Evolutionary conservation across 1,140 invertebrate species (phyloP).

Genomic region (Myzus persicae): DNA sequence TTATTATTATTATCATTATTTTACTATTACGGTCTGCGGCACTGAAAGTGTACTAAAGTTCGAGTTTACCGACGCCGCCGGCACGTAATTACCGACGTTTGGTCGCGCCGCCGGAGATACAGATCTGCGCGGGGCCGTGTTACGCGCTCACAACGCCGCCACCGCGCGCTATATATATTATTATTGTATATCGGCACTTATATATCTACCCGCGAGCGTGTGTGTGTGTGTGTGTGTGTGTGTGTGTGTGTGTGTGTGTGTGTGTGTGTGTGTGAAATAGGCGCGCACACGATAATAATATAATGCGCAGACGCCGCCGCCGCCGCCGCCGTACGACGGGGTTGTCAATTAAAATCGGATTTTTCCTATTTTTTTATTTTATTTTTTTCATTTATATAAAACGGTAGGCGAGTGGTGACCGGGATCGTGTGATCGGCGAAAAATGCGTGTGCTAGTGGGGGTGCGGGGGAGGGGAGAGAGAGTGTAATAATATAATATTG

Average conservation of each 20-base stretch:
- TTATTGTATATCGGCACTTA: background rate
- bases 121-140: slow-evolving; percentile 38
- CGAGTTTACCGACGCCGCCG: background rate
- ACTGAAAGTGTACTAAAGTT: slow-evolving; percentile 26
- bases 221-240: background rate
- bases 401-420: background rate
- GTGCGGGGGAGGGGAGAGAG: background rate
- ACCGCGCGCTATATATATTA: background rate
- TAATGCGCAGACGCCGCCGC: slow-evolving; percentile 1
- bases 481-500: background rate
- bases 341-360: slow-evolving; percentile 39
- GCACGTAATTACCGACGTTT: slow-evolving; percentile 52
- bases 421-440: slow-evolving; percentile 19
- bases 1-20: background rate
- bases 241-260: background rate
- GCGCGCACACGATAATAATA: background rate
- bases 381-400: slow-evolving; percentile 19
- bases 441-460: background rate
- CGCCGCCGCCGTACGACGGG: background rate
- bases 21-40: background rate
- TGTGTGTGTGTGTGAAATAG: background rate
- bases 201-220: background rate
- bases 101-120: slow-evolving; percentile 36
- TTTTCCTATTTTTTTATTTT: background rate
- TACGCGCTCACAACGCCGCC: slow-evolving; percentile 38